phyloP scores from a whole-genome alignment of 2,888 invertebrate species.

The Cartodere bifasciata region DNA sequence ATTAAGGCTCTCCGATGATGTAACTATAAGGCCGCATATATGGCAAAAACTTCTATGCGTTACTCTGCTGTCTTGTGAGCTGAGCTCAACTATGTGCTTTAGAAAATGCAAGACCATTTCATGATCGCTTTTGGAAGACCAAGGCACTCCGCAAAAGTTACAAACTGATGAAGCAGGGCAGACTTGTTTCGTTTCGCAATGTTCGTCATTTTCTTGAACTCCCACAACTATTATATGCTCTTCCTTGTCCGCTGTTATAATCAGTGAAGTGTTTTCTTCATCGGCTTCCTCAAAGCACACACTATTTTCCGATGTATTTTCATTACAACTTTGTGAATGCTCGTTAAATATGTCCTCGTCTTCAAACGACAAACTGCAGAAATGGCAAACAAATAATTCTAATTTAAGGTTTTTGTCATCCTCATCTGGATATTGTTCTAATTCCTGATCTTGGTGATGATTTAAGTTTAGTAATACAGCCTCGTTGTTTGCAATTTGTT shows the following conservation, averaged over 20 bases:
- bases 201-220: constrained; percentile 1
- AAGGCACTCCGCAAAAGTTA: no score
- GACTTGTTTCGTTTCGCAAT: no score
- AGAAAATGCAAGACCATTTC: constrained; percentile 6
- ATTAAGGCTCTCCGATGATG: constrained; percentile 1
- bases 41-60: constrained; percentile 6
- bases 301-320: background rate
- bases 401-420: constrained; percentile 1
- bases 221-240: background rate
- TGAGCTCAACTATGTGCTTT: constrained; percentile 6
- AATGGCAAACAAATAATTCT: background rate
- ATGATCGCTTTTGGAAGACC: no score
- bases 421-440: background rate
- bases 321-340: background rate
- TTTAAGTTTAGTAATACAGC: constrained; percentile 3
- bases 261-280: background rate
- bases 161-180: no score
- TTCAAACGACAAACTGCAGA: constrained; percentile 1
- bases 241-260: background rate
- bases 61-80: constrained; percentile 5
- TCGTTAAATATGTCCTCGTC: background rate
- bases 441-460: background rate
- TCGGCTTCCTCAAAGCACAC: constrained; percentile 1
- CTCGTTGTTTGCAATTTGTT: constrained; percentile 6
- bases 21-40: constrained; percentile 5